Evolutionary conservation across 2,113 vertebrate genomes (phyloP).

Genomic region (Morone chrysops): DNA sequence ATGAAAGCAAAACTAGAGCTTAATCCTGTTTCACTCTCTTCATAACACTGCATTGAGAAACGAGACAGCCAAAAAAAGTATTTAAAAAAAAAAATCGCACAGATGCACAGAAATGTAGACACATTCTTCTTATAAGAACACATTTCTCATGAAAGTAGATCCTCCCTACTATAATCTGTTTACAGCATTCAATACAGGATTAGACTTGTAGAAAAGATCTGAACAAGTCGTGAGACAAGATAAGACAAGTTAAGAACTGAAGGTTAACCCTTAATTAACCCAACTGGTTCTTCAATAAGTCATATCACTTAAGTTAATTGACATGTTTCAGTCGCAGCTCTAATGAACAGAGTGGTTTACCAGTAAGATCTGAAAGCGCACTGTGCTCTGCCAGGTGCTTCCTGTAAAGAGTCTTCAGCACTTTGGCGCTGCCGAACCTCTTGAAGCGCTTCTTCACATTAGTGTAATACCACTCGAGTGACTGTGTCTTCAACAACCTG

Average conservation of each 20-base stretch:
- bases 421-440: conserved; percentile 97
- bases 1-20: conserved; percentile 33
- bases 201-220: neutral
- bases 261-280: neutral
- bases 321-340: neutral
- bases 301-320: neutral
- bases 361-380: conserved; percentile 84
- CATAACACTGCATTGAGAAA: conserved; percentile 8
- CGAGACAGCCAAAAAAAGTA: conserved; percentile 27
- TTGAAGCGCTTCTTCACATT: conserved; percentile 96
- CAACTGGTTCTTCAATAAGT: neutral
- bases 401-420: conserved; percentile 94
- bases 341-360: conserved; percentile 74
- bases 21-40: conserved; percentile 40
- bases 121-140: neutral
- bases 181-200: neutral
- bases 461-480: conserved; percentile 97
- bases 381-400: conserved; percentile 89
- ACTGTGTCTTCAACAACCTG: conserved; percentile 92
- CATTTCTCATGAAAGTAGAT: neutral
- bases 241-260: neutral
- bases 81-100: neutral
- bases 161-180: neutral
- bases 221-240: neutral
- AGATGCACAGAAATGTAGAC: conserved; percentile 1